Percentiles rank a stretch among this genome's conserved stretches.
These are phyloP conservation scores for Pteronotus mesoamericanus DNA, from an alignment of 2,797 vertebrate species.

Conservation along the genomic window DNA sequence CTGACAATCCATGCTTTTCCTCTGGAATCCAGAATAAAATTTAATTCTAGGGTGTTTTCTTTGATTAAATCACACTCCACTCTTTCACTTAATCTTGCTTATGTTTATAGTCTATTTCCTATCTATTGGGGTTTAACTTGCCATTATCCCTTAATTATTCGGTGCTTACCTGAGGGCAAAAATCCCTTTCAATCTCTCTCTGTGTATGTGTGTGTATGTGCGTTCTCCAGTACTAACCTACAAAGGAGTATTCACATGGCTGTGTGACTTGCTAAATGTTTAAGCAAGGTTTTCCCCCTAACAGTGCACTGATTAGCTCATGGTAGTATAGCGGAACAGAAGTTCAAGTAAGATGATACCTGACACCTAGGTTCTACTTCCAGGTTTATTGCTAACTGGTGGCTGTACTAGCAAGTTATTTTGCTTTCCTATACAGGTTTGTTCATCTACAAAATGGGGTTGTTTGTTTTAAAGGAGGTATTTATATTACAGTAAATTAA, in stretches of 20 bases:
- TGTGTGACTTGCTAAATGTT: neutral
- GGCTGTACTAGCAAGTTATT: neutral
- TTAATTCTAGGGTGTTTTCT: neutral
- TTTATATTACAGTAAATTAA: slow-evolving; percentile 44
- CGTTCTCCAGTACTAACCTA: neutral
- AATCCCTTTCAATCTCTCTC: neutral
- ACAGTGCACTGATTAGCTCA: neutral
- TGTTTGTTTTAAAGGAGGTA: slow-evolving; percentile 22
- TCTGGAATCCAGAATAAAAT: neutral
- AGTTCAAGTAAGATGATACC: neutral
- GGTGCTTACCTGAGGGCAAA: neutral
- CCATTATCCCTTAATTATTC: neutral
- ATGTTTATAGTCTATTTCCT: neutral
- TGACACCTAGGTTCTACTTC: neutral
- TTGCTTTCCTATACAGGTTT: neutral
- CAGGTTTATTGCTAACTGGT: neutral
- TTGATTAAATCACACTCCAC: neutral
- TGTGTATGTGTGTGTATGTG: neutral
- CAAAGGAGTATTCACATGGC: neutral
- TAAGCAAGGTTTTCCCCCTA: neutral
- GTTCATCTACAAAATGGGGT: neutral
- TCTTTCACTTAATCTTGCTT: neutral
- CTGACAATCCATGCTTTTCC: neutral
- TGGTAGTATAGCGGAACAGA: neutral
- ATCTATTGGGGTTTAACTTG: neutral